phyloP scores from a whole-genome alignment of 2,113 vertebrate species.

The Echinops telfairi region DNA sequence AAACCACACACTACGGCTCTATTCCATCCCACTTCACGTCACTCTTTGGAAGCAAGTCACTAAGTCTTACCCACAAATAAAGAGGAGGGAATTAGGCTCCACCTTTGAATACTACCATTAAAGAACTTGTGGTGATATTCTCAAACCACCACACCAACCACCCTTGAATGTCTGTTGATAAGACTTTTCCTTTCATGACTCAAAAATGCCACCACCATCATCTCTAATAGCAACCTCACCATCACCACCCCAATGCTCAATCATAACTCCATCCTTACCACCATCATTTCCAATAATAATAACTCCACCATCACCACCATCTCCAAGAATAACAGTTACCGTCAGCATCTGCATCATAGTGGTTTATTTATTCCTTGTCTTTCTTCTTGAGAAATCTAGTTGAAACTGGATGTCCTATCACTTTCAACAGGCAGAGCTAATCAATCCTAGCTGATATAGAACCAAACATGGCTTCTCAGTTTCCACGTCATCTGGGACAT shows the following conservation, averaged over 20 bases:
- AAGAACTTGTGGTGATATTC: fast-evolving
- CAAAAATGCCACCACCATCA: neutral
- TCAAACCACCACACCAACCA: neutral
- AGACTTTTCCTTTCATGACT: neutral
- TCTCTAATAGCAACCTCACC: too few relatives aligned
- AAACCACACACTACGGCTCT: too few relatives aligned
- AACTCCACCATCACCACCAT: too few relatives aligned
- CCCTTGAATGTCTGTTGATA: fast-evolving
- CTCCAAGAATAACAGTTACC: too few relatives aligned
- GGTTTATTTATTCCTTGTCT: neutral
- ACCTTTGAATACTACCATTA: neutral
- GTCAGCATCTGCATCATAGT: neutral
- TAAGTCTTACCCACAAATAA: neutral
- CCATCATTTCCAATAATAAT: too few relatives aligned
- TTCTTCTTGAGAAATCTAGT: neutral
- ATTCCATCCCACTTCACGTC: too few relatives aligned
- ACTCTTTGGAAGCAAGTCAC: fast-evolving
- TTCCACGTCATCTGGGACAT: neutral
- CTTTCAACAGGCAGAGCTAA: neutral
- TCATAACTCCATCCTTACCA: neutral
- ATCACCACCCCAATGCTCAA: too few relatives aligned
- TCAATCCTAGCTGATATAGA: neutral
- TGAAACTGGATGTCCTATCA: neutral
- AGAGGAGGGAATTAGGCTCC: neutral
- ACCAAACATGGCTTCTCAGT: neutral